Evolutionary conservation across 2,888 invertebrate genomes (phyloP), one percentile per base, ranked within the genome.

Genomic region (Sisyra terminalis): DNA sequence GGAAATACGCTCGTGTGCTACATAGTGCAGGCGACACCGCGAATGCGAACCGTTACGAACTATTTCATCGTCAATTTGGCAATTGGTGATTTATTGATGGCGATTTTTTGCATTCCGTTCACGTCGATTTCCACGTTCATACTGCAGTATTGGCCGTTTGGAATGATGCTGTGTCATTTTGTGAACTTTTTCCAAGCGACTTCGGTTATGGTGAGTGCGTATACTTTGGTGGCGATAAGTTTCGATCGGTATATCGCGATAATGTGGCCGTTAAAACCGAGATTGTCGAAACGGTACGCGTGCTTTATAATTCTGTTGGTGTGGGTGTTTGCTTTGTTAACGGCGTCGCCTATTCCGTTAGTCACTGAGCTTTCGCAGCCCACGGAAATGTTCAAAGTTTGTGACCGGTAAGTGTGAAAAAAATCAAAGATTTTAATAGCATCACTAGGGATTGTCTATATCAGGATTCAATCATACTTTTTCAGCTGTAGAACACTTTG

Each of bases 21-120:
- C 59, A 83, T 90, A 16, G 88, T 93, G 1, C 69, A 82, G 49
- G 75, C 78, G 3, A 81, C 82, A 10, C 81, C 85, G 1, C 71
- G 85, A 31, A 90, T 92, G 89, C 74, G 84, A 52, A 90, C 89
- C 0, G 88, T 92, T 3, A 92, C 92, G 34, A 93, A 93, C 61
- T 87, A 76, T 61, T 90, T 92, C 60, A 87, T 93, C 55, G 82
- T 85, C 56, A 87, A 86, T 60, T 66, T 93, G 49, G 89, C 92
- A 0, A 69, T 89, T 31, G 87, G 92, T 32, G 93, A 93, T 58
- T 78, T 93, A 46, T 64, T 92, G 44, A 89, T 93, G 79, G 84
- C 89, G 0, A 56, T 87, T 16, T 81, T 93, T 53, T 92, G 93
- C 61, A 82, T 93, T 48, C 92, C 92, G 2, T 90, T 90, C 55